Evolutionary conservation across 2,888 invertebrate species (phyloP), one percentile per base, ranked within the genome.

Genomic region (Belgica antarctica): DNA sequence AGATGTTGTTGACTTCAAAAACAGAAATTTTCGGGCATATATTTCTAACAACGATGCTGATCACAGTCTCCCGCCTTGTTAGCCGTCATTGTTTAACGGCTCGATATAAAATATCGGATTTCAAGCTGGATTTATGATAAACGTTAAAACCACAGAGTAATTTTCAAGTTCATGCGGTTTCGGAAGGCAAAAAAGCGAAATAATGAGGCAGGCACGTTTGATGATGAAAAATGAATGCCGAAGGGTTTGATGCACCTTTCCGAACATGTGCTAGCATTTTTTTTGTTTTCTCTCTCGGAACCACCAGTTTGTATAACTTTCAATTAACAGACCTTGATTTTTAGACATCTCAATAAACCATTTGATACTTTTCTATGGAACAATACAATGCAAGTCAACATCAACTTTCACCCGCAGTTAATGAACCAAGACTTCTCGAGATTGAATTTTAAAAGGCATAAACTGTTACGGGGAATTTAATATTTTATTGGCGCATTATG

Each of bases 221-320:
- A 22, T 52, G n/a, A 52, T 41, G 41, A 52, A n/a, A 17, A 22
- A 52, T 22, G 22, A 52, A 22, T 31, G 12, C 34, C 17, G 22
- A 52, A 52, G 52, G 52, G 52, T 52, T 52, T 52, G 22, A 52
- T 52, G 52, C 52, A 52, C 52, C 52, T 52, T 52, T 52, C 22
- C 12, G 19, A 22, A n/a, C 52, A 52, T 52, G 52, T 52, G 52
- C 12, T 52, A n/a, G 8, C 8, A 52, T 19, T 52, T 52, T 52
- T 22, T 52, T 3, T 52, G 5, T 52, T 15, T 46, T 12, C 34
- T 12, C 34, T 7, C 34, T 12, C 34, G 12, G 12, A 34, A 12
- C 34, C 34, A 46, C 52, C 17, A 52, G 52, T 5, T 22, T 52
- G 52, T 17, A 22, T 52, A 52, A 52, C 52, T 17, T 52, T 22